A percentile compares a stretch with the other conserved stretches of the same genome.
Evolutionary conservation across 2,113 vertebrate species (phyloP).

Genomic region (Toxotes jaculatrix): DNA sequence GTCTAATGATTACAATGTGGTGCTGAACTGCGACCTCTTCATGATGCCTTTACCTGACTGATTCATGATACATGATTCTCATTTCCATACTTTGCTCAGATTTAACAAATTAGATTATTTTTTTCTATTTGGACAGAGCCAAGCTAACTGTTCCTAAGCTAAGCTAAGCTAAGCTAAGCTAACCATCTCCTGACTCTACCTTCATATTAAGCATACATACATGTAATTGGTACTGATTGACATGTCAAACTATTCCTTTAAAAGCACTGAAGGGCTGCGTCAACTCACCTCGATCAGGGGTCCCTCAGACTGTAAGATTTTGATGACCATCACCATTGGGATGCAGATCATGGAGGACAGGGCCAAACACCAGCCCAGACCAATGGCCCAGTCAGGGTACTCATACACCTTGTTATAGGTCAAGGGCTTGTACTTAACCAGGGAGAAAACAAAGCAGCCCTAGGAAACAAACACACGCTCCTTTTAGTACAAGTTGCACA

Average conservation of each 20-base stretch:
- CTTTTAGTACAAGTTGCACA: conserved; percentile 27
- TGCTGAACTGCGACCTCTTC: no score
- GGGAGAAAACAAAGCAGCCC: conserved; percentile 97
- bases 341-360: conserved; percentile 97
- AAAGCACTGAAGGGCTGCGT: not conserved
- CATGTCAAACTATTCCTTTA: not conserved
- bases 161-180: not conserved
- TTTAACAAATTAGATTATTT: no score
- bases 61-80: no score
- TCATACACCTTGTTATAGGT: conserved; percentile 97
- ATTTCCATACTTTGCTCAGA: no score
- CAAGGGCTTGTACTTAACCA: conserved; percentile 96
- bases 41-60: no score
- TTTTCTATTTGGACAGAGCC: no score
- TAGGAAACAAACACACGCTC: conserved; percentile 70
- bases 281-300: conserved; percentile 92
- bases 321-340: conserved; percentile 94
- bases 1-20: no score
- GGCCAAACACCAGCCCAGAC: conserved; percentile 94
- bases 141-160: no score
- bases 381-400: conserved; percentile 96
- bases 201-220: not conserved
- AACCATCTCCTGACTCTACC: not conserved
- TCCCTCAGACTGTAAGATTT: conserved; percentile 93
- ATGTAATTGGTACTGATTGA: not conserved